Evolutionary conservation across 2,888 invertebrate species (phyloP).

Genomic region (Drosophila mimica): DNA sequence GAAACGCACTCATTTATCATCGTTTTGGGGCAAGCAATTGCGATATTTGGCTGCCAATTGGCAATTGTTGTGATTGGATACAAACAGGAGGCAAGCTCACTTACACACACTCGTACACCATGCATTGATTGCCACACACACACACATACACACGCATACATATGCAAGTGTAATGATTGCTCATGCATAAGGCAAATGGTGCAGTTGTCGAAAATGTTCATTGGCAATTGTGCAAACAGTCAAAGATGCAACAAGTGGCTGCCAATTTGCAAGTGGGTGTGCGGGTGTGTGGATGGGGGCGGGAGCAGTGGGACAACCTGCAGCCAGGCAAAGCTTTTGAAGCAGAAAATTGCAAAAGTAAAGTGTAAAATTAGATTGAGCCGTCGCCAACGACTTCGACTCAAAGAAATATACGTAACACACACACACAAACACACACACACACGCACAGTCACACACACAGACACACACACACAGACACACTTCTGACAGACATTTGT

Average conservation of each 20-base stretch:
- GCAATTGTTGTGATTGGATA: slow-evolving; percentile 65
- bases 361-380: slow-evolving; percentile 64
- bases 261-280: slow-evolving; percentile 47
- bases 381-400: slow-evolving; percentile 26
- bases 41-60: slow-evolving; percentile 62
- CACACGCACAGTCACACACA: slow-evolving; percentile 2
- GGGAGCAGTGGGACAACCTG: slow-evolving; percentile 25
- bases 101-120: slow-evolving; percentile 7
- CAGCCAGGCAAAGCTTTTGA: slow-evolving; percentile 45
- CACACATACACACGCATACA: slow-evolving; percentile 18
- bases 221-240: slow-evolving; percentile 59
- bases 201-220: slow-evolving; percentile 57
- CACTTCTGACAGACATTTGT: slow-evolving; percentile 38
- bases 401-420: slow-evolving; percentile 48
- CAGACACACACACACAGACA: neutral
- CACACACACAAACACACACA: slow-evolving; percentile 4
- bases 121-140: slow-evolving; percentile 7
- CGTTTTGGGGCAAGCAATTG: slow-evolving; percentile 58
- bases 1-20: slow-evolving; percentile 63
- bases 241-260: slow-evolving; percentile 52
- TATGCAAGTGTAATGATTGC: slow-evolving; percentile 50
- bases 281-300: neutral
- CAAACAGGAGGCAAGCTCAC: slow-evolving; percentile 36
- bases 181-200: slow-evolving; percentile 65
- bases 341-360: slow-evolving; percentile 69